phyloP scores from a whole-genome alignment of 2,113 vertebrate species.

The Pteronura brasiliensis region DNA sequence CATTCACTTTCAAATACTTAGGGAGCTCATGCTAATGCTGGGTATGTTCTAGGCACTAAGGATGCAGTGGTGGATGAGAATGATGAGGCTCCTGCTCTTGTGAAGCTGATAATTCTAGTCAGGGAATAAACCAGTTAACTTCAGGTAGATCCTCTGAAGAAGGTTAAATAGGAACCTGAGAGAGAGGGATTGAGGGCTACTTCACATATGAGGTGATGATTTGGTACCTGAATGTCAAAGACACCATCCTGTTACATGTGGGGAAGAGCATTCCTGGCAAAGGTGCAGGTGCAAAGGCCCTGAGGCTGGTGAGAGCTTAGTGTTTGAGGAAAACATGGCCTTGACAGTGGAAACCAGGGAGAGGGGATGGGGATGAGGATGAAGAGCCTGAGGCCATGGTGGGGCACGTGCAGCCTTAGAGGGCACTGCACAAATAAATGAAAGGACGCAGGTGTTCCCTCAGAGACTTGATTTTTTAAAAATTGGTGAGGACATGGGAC shows the following conservation, averaged over 20 bases:
- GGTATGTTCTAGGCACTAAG: not conserved
- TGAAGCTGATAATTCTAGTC: not conserved
- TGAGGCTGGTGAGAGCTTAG: not conserved
- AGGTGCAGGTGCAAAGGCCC: not conserved
- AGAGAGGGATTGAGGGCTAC: not conserved
- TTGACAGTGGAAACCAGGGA: not conserved
- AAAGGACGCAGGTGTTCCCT: not conserved
- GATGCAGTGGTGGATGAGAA: not conserved
- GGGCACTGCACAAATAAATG: not conserved
- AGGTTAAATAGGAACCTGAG: not conserved
- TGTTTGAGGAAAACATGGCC: not conserved
- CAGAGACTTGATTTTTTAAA: not conserved
- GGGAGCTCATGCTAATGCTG: not conserved
- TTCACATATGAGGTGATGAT: not conserved
- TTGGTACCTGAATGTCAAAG: not conserved
- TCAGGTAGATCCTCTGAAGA: not conserved
- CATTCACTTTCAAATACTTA: not conserved
- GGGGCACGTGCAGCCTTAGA: not conserved
- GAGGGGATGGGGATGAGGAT: not conserved
- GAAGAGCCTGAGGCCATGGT: rapidly evolving
- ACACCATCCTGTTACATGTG: not conserved
- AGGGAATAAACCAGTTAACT: not conserved
- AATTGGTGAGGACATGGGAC: not conserved
- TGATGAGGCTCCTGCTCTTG: not conserved
- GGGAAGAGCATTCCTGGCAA: not conserved